Evolutionary conservation across 2,113 vertebrate species (phyloP).

Genomic region (Oostethus manadensis): DNA sequence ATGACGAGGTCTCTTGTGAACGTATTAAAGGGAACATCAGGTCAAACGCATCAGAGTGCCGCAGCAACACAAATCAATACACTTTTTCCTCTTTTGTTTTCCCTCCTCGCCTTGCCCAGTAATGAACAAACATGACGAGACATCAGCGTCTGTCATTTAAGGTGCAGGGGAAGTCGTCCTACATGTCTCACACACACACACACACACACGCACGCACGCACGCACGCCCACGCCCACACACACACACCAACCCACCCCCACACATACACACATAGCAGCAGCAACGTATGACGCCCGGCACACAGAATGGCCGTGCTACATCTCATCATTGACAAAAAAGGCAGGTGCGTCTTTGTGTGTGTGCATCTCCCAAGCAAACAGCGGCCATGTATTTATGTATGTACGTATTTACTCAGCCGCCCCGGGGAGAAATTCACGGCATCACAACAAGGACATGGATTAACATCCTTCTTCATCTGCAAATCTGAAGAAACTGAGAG

Average conservation of each 20-base stretch:
- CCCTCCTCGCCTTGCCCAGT: slow-evolving; percentile 50
- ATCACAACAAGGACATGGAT: slow-evolving; percentile 28
- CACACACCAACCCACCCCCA: too few relatives aligned
- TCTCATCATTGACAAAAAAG: slow-evolving; percentile 52
- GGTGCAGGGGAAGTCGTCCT: slow-evolving; percentile 67
- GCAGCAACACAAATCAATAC: slow-evolving; percentile 74
- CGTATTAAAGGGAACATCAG: slow-evolving; percentile 72
- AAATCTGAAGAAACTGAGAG: slow-evolving; percentile 8
- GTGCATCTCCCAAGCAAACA: slow-evolving; percentile 54
- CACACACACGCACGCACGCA: too few relatives aligned
- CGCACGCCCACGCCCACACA: too few relatives aligned
- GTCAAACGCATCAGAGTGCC: slow-evolving; percentile 73
- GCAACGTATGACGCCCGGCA: slow-evolving; percentile 46
- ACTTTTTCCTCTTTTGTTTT: slow-evolving; percentile 64
- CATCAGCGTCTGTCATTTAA: slow-evolving; percentile 75
- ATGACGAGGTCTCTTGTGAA: slow-evolving; percentile 74
- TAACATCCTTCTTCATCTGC: slow-evolving; percentile 12
- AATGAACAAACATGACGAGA: slow-evolving; percentile 79
- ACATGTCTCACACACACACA: slow-evolving; percentile 33
- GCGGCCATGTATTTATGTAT: too few relatives aligned
- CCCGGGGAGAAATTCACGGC: slow-evolving; percentile 44
- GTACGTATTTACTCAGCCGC: slow-evolving; percentile 44
- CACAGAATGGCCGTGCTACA: slow-evolving; percentile 37
- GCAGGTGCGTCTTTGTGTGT: slow-evolving; percentile 46
- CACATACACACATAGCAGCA: slow-evolving; percentile 10